These are phyloP conservation scores for Aulostomus chinensis DNA, from an alignment of 2,797 vertebrate genomes.

Conservation along the genomic window DNA sequence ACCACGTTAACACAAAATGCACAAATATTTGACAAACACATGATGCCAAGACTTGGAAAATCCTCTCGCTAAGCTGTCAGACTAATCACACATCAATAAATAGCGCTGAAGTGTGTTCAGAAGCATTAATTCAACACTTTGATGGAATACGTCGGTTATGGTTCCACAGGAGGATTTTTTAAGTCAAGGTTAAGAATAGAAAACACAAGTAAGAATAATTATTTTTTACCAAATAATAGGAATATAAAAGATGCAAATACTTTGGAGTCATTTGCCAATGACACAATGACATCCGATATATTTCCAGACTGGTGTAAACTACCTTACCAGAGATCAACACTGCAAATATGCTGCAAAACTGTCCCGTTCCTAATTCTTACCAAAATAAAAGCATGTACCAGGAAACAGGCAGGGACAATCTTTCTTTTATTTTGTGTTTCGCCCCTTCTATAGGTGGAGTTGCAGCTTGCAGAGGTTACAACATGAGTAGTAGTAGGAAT, in stretches of 20 bases:
- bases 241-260: slow-evolving; percentile 32
- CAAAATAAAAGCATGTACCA: background rate
- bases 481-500: slow-evolving; percentile 26
- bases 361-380: too few species aligned
- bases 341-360: too few species aligned
- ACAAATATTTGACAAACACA: slow-evolving; percentile 78
- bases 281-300: too few species aligned
- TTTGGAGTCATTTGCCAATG: slow-evolving; percentile 73
- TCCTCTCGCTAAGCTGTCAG: slow-evolving; percentile 41
- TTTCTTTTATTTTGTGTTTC: too few species aligned
- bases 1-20: slow-evolving; percentile 82
- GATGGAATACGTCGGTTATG: background rate
- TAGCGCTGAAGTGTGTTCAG: background rate
- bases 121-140: background rate
- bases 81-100: slow-evolving; percentile 7
- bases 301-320: too few species aligned
- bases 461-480: slow-evolving; percentile 40
- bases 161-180: slow-evolving; percentile 65
- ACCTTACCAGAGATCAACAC: too few species aligned
- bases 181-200: slow-evolving; percentile 59
- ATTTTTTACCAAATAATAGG: slow-evolving; percentile 48
- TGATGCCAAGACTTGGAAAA: slow-evolving; percentile 73
- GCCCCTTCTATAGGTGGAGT: too few species aligned
- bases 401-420: too few species aligned
- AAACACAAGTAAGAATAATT: slow-evolving; percentile 54